These are phyloP conservation scores for Lytechinus variegatus DNA, from an alignment of 35 echinoderm and acorn worm genomes.

Conservation along the genomic window DNA sequence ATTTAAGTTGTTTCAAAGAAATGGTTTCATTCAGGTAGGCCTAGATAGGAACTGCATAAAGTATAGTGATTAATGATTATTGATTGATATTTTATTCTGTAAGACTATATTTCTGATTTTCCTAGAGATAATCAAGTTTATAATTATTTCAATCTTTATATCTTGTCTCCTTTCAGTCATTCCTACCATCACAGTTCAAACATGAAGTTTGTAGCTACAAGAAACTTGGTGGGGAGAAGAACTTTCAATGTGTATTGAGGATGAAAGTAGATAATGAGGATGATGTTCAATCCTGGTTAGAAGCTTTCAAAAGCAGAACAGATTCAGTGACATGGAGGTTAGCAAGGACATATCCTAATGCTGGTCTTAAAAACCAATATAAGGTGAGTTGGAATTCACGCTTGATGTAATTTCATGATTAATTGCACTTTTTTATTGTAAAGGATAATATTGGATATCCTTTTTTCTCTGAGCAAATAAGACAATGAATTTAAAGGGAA, in stretches of 20 bases:
- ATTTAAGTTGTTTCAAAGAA: too few species aligned
- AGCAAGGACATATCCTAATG: not conserved
- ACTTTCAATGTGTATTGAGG: slow-evolving; percentile 10
- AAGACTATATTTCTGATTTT: not conserved
- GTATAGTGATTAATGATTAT: too few species aligned
- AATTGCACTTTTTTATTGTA: not conserved
- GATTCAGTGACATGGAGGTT: slow-evolving; percentile 31
- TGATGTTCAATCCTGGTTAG: slow-evolving; percentile 41
- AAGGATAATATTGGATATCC: not conserved
- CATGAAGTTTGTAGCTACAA: slow-evolving; percentile 4
- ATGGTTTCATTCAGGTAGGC: too few species aligned
- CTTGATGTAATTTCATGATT: too few species aligned
- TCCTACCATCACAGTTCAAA: not conserved
- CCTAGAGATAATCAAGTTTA: not conserved
- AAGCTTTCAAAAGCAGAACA: slow-evolving; percentile 6
- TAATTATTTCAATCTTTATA: not conserved
- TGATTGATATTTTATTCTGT: too few species aligned
- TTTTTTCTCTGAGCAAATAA: not conserved
- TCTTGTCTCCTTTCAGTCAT: not conserved
- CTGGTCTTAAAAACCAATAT: not conserved
- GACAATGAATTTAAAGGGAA: too few species aligned
- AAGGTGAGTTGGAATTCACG: not conserved
- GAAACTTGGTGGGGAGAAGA: not conserved
- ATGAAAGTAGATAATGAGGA: not conserved
- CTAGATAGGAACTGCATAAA: too few species aligned